Percentiles rank a stretch among this genome's conserved stretches.
phyloP scores from a whole-genome alignment of 2,113 vertebrate species.

The Calidris pugnax region DNA sequence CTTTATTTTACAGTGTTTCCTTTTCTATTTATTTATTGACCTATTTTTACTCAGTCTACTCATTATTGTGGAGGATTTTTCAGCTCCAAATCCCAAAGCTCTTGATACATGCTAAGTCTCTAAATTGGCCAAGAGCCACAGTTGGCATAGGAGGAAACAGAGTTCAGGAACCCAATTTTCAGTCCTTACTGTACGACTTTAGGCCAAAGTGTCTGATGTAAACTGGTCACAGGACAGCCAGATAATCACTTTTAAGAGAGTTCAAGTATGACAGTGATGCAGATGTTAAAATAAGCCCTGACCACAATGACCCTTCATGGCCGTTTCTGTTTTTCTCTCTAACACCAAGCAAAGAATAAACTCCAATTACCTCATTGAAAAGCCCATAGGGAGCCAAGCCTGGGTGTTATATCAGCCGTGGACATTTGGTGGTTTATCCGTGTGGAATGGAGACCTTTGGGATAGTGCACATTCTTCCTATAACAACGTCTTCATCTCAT shows the following conservation, averaged over 20 bases:
- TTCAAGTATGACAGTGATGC: conserved; percentile 18
- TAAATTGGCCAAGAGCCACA: neutral
- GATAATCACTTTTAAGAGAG: neutral
- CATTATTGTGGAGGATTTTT: neutral
- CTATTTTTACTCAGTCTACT: neutral
- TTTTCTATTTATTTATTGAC: conserved; percentile 9
- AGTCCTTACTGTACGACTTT: neutral
- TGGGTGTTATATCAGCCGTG: neutral
- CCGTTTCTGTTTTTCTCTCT: neutral
- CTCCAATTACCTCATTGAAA: conserved; percentile 6
- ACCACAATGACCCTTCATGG: neutral
- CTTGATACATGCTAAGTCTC: neutral
- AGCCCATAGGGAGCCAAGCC: neutral
- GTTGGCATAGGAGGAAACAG: neutral
- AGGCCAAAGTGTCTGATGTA: neutral
- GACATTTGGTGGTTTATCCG: neutral
- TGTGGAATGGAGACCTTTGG: neutral
- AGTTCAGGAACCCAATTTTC: neutral
- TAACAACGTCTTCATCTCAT: neutral
- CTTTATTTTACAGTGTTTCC: neutral
- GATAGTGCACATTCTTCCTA: neutral
- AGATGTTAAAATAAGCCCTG: conserved; percentile 26
- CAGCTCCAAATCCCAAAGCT: neutral
- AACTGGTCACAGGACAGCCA: neutral
- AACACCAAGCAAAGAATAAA: conserved; percentile 16